Base-by-base conservation (phyloP, 2,888 invertebrate species). In the Pristionchus arcanus region DNA sequence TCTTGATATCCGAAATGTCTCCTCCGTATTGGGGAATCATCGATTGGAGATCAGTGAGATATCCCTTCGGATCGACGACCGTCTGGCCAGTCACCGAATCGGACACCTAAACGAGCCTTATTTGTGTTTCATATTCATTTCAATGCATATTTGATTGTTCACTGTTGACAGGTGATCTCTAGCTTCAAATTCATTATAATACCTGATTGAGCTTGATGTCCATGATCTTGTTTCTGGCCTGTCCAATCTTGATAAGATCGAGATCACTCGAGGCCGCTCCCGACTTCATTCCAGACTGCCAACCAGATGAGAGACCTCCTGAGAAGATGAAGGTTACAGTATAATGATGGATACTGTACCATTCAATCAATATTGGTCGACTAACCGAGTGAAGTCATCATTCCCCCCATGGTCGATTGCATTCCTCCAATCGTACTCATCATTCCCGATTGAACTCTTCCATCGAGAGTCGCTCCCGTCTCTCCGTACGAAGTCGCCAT, bases 21-120 rank as follows among this genome's bases (percentile, higher is more conserved):
- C 98, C 98, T 0, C 99, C 99, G 95, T 98, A 98, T 0, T 98
- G 98, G 0, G 99, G 99, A 94, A 99, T 98, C 98, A 99, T 99
- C 37, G 98, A 98, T 95, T 99, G 98, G 85, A 99, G 96, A 96
- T 99, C 99, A 0, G 99, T 99, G n/a, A 99, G 96, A 95, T 99
- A 99, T 2, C 99, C 99, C 96, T 99, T 99, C 0, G 99, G 99
- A 96, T 99, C 99, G 0, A 99, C 98, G 0, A 99, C 99, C 0
- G 99, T 99, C 96, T 99, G 99, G 0, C 99, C 99, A 4, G 98
- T 97, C 0, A 99, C 99, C 0, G 99, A 99, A 96, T 99, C 99
- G 0, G 99, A 95, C 21, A 95, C 94, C 94, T 94, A 49, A 91
- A 91, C 4, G 19, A 74, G 13, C 7, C 2, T 89, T 91, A 55